Evolutionary conservation across 2,888 invertebrate genomes (phyloP).

Genomic region (Cenopis cana): DNA sequence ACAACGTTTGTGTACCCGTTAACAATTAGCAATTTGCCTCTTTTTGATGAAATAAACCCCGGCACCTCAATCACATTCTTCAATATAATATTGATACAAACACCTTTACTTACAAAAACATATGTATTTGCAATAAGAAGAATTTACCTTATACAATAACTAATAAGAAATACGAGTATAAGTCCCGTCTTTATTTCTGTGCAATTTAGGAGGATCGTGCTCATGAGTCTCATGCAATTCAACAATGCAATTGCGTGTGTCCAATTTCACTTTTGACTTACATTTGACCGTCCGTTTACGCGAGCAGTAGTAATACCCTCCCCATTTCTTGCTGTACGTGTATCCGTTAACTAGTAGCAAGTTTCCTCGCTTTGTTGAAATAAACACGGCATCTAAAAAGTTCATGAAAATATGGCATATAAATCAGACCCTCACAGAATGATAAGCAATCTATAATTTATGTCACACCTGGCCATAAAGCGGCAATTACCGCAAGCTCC

Average conservation of each 20-base stretch:
- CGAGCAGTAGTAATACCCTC: slow-evolving; percentile 10
- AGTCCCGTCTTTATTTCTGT: background rate
- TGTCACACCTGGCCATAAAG: too few relatives aligned
- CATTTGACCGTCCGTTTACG: slow-evolving; percentile 8
- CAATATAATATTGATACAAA: too few relatives aligned
- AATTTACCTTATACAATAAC: background rate
- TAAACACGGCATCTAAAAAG: slow-evolving; percentile 22
- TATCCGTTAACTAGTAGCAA: slow-evolving; percentile 12
- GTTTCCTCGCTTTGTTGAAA: slow-evolving; percentile 5
- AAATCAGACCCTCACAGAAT: too few relatives aligned
- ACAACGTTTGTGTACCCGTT: too few relatives aligned
- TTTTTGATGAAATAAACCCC: too few relatives aligned
- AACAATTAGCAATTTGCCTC: too few relatives aligned
- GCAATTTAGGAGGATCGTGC: slow-evolving; percentile 4
- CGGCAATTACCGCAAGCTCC: too few relatives aligned
- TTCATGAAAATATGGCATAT: background rate
- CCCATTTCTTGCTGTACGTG: slow-evolving; percentile 8
- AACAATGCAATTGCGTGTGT: background rate
- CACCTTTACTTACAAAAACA: too few relatives aligned
- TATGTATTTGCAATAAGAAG: too few relatives aligned
- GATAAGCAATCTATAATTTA: too few relatives aligned
- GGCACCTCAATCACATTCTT: too few relatives aligned
- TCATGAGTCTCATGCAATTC: slow-evolving; percentile 8
- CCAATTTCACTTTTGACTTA: slow-evolving; percentile 22
- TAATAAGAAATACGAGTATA: background rate